Evolutionary conservation across 2,797 vertebrate genomes (phyloP), one percentile per base, ranked within the genome.

Genomic region (Cossypha heuglini): DNA sequence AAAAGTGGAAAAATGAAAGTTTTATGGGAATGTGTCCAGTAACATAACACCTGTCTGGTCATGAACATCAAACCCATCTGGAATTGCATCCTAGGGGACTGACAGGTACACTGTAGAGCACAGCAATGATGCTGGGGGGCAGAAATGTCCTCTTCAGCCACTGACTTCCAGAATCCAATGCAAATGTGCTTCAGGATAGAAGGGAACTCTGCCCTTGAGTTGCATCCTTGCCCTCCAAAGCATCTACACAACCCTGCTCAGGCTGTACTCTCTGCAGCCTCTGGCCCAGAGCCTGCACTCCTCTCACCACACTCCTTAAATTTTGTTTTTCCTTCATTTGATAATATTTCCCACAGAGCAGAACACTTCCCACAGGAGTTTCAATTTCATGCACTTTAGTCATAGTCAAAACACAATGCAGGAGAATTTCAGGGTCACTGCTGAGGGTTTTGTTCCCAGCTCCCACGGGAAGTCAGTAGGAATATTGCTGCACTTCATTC

Each of bases 161-260:
- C 7, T 28, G 22, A 16, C 12, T 16, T 74, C 28, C 55, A 79
- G 43, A 91, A 76, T 48, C 15, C 29, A 84, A 11, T 4, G 1
- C 21, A 49, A 57, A 64, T 12, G 1, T 18, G 1, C 8, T 71
- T 19, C 0, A 1, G 5, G 9, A 63, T 57, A 42, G 48, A 58
- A 54, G 31, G 2, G 3, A 33, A n/a, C 5, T 24, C 21, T 68
- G 15, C 16, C 8, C 6, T 64, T 64, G 38, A 22, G 12, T 5
- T 19, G 2, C 15, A 28, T 29, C 28, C 35, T 72, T 81, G 16
- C 24, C 33, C 10, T 77, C 16, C 45, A 52, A 59, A 55, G 33
- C 21, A 10, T 42, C 13, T n/a, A 2, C 8, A 19, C 16, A 33
- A 4, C 31, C 22, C 9, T 40, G 0, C 6, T 4, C 51, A 16